phyloP scores from a whole-genome alignment of 2,113 vertebrate genomes.

The zebrafish (Danio rerio) region GRCz12tu NC_133193.1:26350001-26350500 shows the following conservation, averaged over 20 bases:
- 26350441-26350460: constrained; percentile 53
- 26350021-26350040: neutral
- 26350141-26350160: constrained; percentile 61
- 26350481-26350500: constrained; percentile 56
- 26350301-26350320: constrained; percentile 3
- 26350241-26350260: constrained; percentile 68
- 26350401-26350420: neutral
- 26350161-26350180: constrained; percentile 66
- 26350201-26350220: constrained; percentile 71
- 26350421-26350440: constrained; percentile 54
- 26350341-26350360: neutral
- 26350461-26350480: constrained; percentile 56
- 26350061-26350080: neutral
- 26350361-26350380: neutral
- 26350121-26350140: constrained; percentile 57
- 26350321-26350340: neutral
- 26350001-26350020: neutral
- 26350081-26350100: neutral
- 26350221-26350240: constrained; percentile 71
- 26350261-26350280: neutral
- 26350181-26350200: constrained; percentile 54
- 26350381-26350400: neutral
- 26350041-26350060: neutral
- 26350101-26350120: constrained; percentile 4
- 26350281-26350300: neutral